Percentiles rank a stretch among this genome's conserved stretches.
These are phyloP conservation scores for Parthenolecanium corni DNA, from an alignment of 2,888 invertebrate genomes.

Conservation along the genomic window DNA sequence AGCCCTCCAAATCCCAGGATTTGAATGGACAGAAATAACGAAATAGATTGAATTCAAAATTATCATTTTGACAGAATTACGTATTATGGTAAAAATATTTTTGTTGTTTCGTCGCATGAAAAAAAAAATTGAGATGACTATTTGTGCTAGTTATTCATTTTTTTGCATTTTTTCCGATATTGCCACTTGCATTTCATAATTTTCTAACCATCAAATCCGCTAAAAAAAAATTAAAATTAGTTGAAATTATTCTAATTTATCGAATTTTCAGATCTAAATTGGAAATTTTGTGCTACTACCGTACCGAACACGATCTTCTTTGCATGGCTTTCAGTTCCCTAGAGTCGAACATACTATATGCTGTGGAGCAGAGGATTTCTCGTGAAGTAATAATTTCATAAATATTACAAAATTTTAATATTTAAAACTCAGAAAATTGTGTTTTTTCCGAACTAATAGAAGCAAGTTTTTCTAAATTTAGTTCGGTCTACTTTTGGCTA, in stretches of 20 bases:
- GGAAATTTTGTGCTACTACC: conserved; percentile 64
- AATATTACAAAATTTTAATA: not conserved
- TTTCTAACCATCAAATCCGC: not conserved
- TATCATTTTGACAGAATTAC: too few relatives aligned
- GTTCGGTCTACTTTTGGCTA: too few relatives aligned
- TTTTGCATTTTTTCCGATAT: too few relatives aligned
- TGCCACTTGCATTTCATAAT: not conserved
- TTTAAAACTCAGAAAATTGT: not conserved
- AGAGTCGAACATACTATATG: conserved; percentile 57
- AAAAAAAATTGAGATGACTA: too few relatives aligned
- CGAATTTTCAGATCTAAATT: conserved; percentile 49
- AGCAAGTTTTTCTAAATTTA: too few relatives aligned
- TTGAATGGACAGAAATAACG: too few relatives aligned
- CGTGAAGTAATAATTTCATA: conserved; percentile 32
- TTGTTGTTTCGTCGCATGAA: too few relatives aligned
- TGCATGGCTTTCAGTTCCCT: conserved; percentile 63
- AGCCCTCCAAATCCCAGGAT: too few relatives aligned
- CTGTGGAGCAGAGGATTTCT: conserved; percentile 70
- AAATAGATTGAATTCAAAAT: too few relatives aligned
- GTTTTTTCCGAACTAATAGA: too few relatives aligned
- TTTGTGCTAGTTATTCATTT: too few relatives aligned
- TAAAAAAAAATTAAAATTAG: not conserved
- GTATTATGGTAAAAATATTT: too few relatives aligned
- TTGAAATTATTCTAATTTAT: not conserved
- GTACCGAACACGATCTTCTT: conserved; percentile 81